A percentile compares a stretch with the other conserved stretches of the same genome.
phyloP scores from a whole-genome alignment of 2,888 invertebrate species.

The Aquatica leii region DNA sequence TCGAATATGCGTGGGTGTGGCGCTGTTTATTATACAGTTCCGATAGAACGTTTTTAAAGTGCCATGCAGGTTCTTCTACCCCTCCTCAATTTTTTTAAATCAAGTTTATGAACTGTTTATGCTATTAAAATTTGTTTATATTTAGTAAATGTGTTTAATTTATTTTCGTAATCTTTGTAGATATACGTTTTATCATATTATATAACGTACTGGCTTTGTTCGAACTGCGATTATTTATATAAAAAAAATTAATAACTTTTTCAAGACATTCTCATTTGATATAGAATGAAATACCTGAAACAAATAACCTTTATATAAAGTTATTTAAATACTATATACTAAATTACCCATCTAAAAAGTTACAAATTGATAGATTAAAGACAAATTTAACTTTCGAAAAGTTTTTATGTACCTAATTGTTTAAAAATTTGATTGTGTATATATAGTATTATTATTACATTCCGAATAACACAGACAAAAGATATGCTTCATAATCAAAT shows the following conservation, averaged over 20 bases:
- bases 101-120: slow-evolving; percentile 22
- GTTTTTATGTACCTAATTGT: too few species aligned
- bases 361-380: too few species aligned
- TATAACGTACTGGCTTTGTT: slow-evolving; percentile 9
- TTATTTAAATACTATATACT: slow-evolving; percentile 9
- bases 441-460: too few species aligned
- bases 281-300: slow-evolving; percentile 12
- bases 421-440: too few species aligned
- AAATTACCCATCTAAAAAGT: too few species aligned
- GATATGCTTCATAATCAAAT: too few species aligned
- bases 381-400: too few species aligned
- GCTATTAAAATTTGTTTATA: slow-evolving; percentile 23
- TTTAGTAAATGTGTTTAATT: slow-evolving; percentile 26
- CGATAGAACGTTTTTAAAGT: slow-evolving; percentile 20
- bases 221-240: slow-evolving; percentile 7
- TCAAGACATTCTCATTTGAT: slow-evolving; percentile 7
- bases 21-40: slow-evolving; percentile 29
- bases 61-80: slow-evolving; percentile 28
- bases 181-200: slow-evolving; percentile 17
- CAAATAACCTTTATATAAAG: neutral
- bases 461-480: too few species aligned
- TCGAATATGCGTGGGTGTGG: slow-evolving; percentile 28
- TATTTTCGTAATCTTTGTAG: slow-evolving; percentile 25
- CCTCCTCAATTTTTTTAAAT: slow-evolving; percentile 7
- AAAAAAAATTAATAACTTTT: neutral